These are phyloP conservation scores for Orgyia antiqua DNA, from an alignment of 2,888 invertebrate species.

Conservation along the genomic window DNA sequence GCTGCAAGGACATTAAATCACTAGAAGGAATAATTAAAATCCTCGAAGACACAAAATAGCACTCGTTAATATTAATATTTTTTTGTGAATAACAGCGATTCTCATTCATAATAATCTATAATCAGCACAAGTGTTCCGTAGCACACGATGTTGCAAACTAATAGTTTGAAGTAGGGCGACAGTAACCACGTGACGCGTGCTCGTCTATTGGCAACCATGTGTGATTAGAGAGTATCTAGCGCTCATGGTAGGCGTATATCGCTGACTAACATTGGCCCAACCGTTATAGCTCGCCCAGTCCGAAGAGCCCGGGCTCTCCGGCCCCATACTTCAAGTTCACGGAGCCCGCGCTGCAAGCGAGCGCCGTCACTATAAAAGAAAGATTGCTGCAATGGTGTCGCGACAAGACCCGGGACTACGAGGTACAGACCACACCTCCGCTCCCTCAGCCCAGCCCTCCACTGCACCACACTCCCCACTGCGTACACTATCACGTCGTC, in stretches of 20 bases:
- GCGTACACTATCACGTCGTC: slow-evolving; percentile 17
- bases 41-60: slow-evolving; percentile 27
- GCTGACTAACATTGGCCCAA: slow-evolving; percentile 64
- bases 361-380: slow-evolving; percentile 97
- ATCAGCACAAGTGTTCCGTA: slow-evolving; percentile 35
- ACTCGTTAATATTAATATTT: slow-evolving; percentile 22
- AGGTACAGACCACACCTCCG: slow-evolving; percentile 81
- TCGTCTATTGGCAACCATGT: slow-evolving; percentile 3
- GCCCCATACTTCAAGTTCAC: slow-evolving; percentile 93
- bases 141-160: slow-evolving; percentile 41
- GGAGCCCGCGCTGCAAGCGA: slow-evolving; percentile 92
- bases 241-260: slow-evolving; percentile 13
- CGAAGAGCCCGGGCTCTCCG: slow-evolving; percentile 80
- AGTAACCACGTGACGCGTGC: slow-evolving; percentile 24
- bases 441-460: slow-evolving; percentile 24
- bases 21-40: slow-evolving; percentile 24
- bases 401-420: slow-evolving; percentile 97
- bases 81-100: slow-evolving; percentile 45
- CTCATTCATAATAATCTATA: slow-evolving; percentile 27
- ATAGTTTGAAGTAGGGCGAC: slow-evolving; percentile 25
- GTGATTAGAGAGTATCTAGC: slow-evolving; percentile 1
- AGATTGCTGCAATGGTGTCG: slow-evolving; percentile 98
- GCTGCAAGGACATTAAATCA: slow-evolving; percentile 15
- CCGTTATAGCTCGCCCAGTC: slow-evolving; percentile 84
- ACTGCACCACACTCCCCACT: slow-evolving; percentile 28